Percentiles rank a stretch among this genome's conserved stretches.
phyloP scores from a whole-genome alignment of 2,888 invertebrate genomes.

The Baccha elongata region DNA sequence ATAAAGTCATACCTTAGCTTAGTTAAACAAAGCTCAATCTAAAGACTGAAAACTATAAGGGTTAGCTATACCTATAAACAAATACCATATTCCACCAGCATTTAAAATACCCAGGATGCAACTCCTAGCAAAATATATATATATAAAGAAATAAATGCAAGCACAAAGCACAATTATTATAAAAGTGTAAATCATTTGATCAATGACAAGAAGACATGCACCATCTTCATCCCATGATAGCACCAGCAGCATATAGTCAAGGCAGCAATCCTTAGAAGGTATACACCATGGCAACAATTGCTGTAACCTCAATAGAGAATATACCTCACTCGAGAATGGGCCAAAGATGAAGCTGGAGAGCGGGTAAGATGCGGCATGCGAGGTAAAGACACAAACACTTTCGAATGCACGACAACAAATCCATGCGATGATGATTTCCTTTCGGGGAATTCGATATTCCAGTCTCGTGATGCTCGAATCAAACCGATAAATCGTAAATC shows the following conservation, averaged over 20 bases:
- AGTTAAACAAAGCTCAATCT: no score
- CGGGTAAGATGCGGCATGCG: slow-evolving; percentile 1
- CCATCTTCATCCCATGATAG: slow-evolving; percentile 61
- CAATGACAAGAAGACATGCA: slow-evolving; percentile 71
- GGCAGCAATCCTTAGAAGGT: slow-evolving; percentile 47
- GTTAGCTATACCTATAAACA: no score
- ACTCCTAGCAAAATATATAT: no score
- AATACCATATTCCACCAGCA: no score
- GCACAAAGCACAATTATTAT: slow-evolving; percentile 65
- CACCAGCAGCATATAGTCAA: background rate
- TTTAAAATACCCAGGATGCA: no score
- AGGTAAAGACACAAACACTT: slow-evolving; percentile 64
- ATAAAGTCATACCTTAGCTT: no score
- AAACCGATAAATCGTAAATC: slow-evolving; percentile 76
- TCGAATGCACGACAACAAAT: slow-evolving; percentile 72
- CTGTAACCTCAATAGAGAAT: slow-evolving; percentile 59
- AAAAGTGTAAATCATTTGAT: slow-evolving; percentile 72
- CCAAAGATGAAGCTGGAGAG: slow-evolving; percentile 9
- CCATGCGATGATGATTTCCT: slow-evolving; percentile 70
- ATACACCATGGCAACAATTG: slow-evolving; percentile 46
- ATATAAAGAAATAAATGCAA: no score
- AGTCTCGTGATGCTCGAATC: slow-evolving; percentile 76
- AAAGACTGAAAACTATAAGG: no score
- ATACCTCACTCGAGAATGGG: slow-evolving; percentile 6
- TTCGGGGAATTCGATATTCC: slow-evolving; percentile 75